These are phyloP conservation scores for Hylaeus volcanicus DNA, from an alignment of 1,140 invertebrate genomes.

Conservation along the genomic window DNA sequence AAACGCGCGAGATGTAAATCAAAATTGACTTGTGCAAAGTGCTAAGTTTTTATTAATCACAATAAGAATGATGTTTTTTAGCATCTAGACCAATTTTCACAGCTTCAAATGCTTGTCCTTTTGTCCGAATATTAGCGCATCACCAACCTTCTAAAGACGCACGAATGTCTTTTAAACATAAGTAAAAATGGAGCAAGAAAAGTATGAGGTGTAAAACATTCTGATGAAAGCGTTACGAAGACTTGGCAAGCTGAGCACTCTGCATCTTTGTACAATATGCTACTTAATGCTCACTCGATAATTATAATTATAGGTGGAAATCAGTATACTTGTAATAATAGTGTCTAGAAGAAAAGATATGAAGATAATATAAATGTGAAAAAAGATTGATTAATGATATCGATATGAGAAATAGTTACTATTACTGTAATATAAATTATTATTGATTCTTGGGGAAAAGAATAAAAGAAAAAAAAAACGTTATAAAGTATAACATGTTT, in stretches of 20 bases:
- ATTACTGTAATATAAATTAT: slow-evolving; percentile 80
- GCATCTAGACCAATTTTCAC: slow-evolving; percentile 54
- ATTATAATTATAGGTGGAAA: slow-evolving; percentile 70
- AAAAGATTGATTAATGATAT: slow-evolving; percentile 73
- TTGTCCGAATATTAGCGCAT: slow-evolving; percentile 54
- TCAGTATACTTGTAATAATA: slow-evolving; percentile 74
- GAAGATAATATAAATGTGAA: slow-evolving; percentile 77
- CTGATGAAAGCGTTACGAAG: slow-evolving; percentile 43
- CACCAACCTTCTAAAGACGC: slow-evolving; percentile 23
- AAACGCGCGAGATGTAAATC: slow-evolving; percentile 47
- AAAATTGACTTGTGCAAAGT: slow-evolving; percentile 56
- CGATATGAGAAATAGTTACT: slow-evolving; percentile 75
- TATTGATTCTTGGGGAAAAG: slow-evolving; percentile 77
- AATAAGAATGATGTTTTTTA: slow-evolving; percentile 49
- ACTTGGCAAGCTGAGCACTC: slow-evolving; percentile 60
- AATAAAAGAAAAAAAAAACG: slow-evolving; percentile 75
- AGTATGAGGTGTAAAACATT: slow-evolving; percentile 41
- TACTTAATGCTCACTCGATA: slow-evolving; percentile 74
- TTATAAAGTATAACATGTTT: slow-evolving; percentile 63
- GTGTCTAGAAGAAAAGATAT: slow-evolving; percentile 71
- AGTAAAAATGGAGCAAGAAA: slow-evolving; percentile 33
- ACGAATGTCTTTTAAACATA: slow-evolving; percentile 35
- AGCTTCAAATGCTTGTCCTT: slow-evolving; percentile 54
- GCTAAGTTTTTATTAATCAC: slow-evolving; percentile 55
- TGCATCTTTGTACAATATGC: slow-evolving; percentile 73